Percentiles rank a stretch among this genome's conserved stretches.
Conservation (phyloP, 2,113 vertebrate genomes). For the Thamnophis sirtalis region DNA sequence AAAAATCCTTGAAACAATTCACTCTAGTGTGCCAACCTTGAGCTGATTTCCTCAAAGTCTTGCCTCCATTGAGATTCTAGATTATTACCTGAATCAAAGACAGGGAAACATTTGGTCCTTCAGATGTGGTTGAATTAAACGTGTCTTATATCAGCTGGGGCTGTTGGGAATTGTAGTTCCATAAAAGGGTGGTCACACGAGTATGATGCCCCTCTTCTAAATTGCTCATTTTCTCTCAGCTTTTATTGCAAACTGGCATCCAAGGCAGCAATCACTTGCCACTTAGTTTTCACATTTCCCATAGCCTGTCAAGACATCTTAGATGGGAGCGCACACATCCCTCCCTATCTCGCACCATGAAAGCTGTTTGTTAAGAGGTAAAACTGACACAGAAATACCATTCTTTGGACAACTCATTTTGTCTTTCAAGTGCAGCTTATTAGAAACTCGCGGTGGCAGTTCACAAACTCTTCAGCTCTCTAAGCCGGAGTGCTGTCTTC, state of each 20-base stretch:
- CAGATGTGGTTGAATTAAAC: not conserved
- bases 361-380: not conserved
- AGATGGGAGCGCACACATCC: not conserved
- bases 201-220: not conserved
- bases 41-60: not conserved
- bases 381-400: not conserved
- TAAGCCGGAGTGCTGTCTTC: not conserved
- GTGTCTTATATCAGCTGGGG: not conserved
- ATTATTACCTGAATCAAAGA: not conserved
- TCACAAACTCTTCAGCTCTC: not conserved
- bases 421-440: not conserved
- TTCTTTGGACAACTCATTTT: not conserved
- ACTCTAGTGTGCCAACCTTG: not conserved
- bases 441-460: not conserved
- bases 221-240: not conserved
- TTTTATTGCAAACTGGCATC: not conserved
- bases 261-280: not conserved
- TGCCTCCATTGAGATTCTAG: not conserved
- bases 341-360: not conserved
- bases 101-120: not conserved
- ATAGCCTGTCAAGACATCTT: not conserved
- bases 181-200: not conserved
- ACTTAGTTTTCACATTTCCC: not conserved
- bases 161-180: not conserved
- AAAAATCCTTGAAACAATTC: not conserved